Evolutionary conservation across 2,113 vertebrate species (phyloP).

Genomic region (Ciconia boyciana): DNA sequence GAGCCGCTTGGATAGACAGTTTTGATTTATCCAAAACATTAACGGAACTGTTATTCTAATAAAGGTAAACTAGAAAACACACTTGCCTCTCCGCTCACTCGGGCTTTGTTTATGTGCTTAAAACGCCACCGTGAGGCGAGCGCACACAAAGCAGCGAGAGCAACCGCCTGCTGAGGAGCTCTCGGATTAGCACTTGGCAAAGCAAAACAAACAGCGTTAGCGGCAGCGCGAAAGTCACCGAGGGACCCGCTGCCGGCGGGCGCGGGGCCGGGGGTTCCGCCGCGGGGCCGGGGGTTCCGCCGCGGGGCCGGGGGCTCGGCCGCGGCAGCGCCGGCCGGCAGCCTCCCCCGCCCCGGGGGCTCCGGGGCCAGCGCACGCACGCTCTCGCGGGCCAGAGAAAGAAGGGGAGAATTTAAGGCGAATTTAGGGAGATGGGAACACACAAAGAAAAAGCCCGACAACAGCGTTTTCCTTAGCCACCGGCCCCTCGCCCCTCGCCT

Average conservation of each 20-base stretch:
- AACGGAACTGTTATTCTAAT: slow-evolving; percentile 41
- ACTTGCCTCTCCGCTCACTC: not conserved
- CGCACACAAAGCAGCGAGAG: slow-evolving; percentile 15
- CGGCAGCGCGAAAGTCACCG: not conserved
- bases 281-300: not conserved
- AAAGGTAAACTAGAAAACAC: slow-evolving; percentile 25
- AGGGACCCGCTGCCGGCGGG: not conserved
- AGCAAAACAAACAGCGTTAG: not conserved
- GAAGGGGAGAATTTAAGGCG: not conserved
- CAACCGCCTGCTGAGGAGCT: not conserved
- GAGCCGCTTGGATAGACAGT: slow-evolving; percentile 21
- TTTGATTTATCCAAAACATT: slow-evolving; percentile 24
- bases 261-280: not conserved
- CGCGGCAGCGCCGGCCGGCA: not conserved
- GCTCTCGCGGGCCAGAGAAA: fast-evolving
- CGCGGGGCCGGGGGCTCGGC: not conserved
- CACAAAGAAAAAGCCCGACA: not conserved
- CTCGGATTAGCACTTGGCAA: slow-evolving; percentile 25
- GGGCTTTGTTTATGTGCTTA: slow-evolving; percentile 67
- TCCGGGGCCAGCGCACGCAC: not conserved
- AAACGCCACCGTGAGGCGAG: slow-evolving; percentile 78
- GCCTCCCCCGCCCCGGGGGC: not conserved
- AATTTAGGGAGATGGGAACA: not conserved
- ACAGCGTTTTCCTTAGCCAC: not conserved
- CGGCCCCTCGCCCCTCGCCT: not conserved